These are phyloP conservation scores for Stomorhina lunata DNA, from an alignment of 2,888 invertebrate genomes.

Conservation along the genomic window DNA sequence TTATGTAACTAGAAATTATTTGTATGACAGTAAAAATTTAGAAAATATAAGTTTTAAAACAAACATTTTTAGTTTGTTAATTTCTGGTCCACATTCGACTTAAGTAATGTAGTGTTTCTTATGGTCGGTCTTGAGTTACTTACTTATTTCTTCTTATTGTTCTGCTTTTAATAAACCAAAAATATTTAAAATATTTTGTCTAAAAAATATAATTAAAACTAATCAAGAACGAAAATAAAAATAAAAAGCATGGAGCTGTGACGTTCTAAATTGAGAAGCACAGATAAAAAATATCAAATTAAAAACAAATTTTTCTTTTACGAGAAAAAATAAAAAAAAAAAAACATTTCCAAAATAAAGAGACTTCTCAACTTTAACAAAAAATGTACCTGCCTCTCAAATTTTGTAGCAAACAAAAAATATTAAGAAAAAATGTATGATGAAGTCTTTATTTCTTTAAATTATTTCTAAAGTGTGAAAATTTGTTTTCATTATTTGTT, in stretches of 20 bases:
- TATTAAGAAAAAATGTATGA: slow-evolving; percentile 14
- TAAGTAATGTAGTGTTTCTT: no score
- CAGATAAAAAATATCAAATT: slow-evolving; percentile 17
- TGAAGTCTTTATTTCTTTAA: slow-evolving; percentile 54
- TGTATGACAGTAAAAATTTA: no score
- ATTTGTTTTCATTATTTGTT: slow-evolving; percentile 35
- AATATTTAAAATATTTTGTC: slow-evolving; percentile 38
- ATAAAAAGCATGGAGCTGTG: slow-evolving; percentile 42
- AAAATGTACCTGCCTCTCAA: slow-evolving; percentile 44
- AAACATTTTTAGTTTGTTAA: no score
- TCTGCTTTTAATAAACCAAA: neutral
- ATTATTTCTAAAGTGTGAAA: slow-evolving; percentile 57
- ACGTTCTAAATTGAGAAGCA: slow-evolving; percentile 16
- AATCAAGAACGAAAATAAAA: slow-evolving; percentile 21
- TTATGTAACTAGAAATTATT: no score
- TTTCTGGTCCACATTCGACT: no score
- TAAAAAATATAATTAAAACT: slow-evolving; percentile 25
- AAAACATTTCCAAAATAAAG: slow-evolving; percentile 9
- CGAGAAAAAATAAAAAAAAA: slow-evolving; percentile 1
- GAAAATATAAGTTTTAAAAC: no score
- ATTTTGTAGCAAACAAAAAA: neutral
- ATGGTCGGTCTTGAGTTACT: no score
- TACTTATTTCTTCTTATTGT: no score
- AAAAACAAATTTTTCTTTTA: slow-evolving; percentile 32
- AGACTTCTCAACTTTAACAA: slow-evolving; percentile 16